Base-by-base conservation (phyloP, 2,797 vertebrate genomes). In the Sebastes nivosus region DNA sequence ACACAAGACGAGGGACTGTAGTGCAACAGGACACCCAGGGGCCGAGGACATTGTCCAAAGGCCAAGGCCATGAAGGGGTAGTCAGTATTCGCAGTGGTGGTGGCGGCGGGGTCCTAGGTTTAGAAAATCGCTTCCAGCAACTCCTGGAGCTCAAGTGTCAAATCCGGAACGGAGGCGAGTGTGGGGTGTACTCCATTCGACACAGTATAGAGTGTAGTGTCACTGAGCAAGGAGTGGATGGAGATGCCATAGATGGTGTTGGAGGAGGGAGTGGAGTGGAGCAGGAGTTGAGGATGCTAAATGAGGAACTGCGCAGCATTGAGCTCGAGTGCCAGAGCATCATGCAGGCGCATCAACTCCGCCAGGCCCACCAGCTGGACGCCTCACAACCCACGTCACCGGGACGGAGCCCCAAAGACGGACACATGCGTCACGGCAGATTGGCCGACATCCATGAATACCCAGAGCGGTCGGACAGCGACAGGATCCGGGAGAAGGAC, bases 321-420 rank as follows among this genome's bases (percentile, higher is more conserved):
- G 98, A 99, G 88, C 96, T 97, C 0, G 98, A 99, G 85, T 99
- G 98, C 90, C 98, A 99, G 93, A 99, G 95, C 81, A 99, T 99
- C 92, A 99, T 99, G 97, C 96, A 98, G 87, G 97, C 97, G 8
- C 98, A 99, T 86, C 95, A 93, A 63, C 95, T 97, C 60, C 97
- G 96, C 79, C 97, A 97, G 81, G 92, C 87, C 79, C 95, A 95
- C 65, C 94, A 96, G 22, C 93, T 94, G 6, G 89, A 93, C 7
- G 66, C 83, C 18, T 79, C 84, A 1, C 85, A 88, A 25, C n/a
- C 87, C 0, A 1, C 16, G 0, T 67, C 94, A 30, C 84, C 90
- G 4, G 89, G 84, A 78, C 38, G 77, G 34, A 92, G 82, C 82
- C 81, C 87, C 25, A 94, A 91, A 81, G 92, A 97, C 57, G 88